These are phyloP conservation scores for Microchrysa polita DNA, from an alignment of 2,888 invertebrate genomes.

Conservation along the genomic window DNA sequence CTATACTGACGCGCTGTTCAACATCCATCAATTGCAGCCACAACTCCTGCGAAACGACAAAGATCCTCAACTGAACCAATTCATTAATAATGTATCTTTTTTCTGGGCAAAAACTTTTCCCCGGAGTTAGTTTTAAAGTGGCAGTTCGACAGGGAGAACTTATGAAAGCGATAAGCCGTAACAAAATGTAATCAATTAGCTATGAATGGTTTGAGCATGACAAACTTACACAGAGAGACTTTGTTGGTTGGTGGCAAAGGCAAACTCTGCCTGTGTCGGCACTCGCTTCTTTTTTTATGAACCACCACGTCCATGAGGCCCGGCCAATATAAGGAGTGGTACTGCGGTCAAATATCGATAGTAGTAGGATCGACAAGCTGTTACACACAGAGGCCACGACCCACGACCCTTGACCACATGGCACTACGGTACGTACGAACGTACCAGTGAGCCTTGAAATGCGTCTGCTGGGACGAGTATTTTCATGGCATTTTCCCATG, in stretches of 20 bases:
- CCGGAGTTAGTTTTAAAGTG: slow-evolving; percentile 31
- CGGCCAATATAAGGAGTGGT: neutral
- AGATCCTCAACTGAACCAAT: slow-evolving; percentile 6
- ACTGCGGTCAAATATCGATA: slow-evolving; percentile 17
- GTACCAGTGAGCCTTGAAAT: neutral
- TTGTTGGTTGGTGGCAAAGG: neutral
- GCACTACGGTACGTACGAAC: too few relatives aligned
- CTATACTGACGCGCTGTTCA: neutral
- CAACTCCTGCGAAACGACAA: slow-evolving; percentile 27
- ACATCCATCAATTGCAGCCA: slow-evolving; percentile 37
- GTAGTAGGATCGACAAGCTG: slow-evolving; percentile 17
- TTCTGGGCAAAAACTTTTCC: slow-evolving; percentile 17
- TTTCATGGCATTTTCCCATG: slow-evolving; percentile 1
- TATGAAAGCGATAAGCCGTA: slow-evolving; percentile 42
- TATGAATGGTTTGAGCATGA: slow-evolving; percentile 40
- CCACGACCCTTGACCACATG: slow-evolving; percentile 37
- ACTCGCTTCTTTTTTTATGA: neutral
- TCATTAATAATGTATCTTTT: slow-evolving; percentile 40
- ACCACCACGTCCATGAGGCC: neutral
- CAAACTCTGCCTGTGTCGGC: slow-evolving; percentile 7
- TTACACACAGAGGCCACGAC: slow-evolving; percentile 28
- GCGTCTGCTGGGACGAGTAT: slow-evolving; percentile 11
- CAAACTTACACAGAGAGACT: slow-evolving; percentile 18
- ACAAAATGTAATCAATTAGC: slow-evolving; percentile 41
- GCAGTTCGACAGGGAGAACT: slow-evolving; percentile 16